Evolutionary conservation across 1,140 invertebrate species (phyloP).

Genomic region (Plectrocnemia conspersa): DNA sequence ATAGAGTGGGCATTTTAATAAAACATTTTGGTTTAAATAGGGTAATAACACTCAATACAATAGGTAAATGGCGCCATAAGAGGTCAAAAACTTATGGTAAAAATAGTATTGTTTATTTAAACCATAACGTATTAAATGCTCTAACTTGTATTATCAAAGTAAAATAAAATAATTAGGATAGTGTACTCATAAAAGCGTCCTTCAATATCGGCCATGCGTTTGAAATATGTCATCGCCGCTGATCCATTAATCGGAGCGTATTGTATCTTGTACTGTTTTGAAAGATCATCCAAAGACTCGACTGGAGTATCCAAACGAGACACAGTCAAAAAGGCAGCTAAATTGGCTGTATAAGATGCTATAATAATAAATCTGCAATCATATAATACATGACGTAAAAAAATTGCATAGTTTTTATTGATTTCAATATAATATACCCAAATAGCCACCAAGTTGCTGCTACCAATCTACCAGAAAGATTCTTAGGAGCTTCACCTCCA

Average conservation of each 20-base stretch:
- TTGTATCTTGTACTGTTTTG: constrained; percentile 92
- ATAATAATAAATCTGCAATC: constrained; percentile 81
- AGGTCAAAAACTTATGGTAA: too few relatives aligned
- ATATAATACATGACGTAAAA: background rate
- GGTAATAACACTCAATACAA: too few relatives aligned
- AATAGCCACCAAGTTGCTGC: constrained; percentile 98
- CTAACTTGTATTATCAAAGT: too few relatives aligned
- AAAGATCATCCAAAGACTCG: constrained; percentile 86
- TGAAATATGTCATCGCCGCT: constrained; percentile 87
- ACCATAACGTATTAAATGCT: too few relatives aligned
- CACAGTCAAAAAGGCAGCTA: constrained; percentile 91
- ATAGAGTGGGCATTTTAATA: too few relatives aligned
- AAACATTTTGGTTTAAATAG: too few relatives aligned
- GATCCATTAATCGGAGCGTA: constrained; percentile 86
- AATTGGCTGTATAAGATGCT: constrained; percentile 96
- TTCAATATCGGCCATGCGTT: constrained; percentile 95
- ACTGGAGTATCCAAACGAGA: constrained; percentile 88
- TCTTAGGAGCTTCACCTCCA: constrained; percentile 94
- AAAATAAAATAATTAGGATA: too few relatives aligned
- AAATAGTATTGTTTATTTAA: too few relatives aligned
- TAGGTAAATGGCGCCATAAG: too few relatives aligned
- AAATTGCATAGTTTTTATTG: background rate
- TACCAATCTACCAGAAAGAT: constrained; percentile 84
- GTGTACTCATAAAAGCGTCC: constrained; percentile 92
- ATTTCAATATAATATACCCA: constrained; percentile 51